Percentiles rank a stretch among this genome's conserved stretches.
These are phyloP conservation scores for Choreutis nemorana DNA, from an alignment of 2,888 invertebrate species.

Conservation along the genomic window DNA sequence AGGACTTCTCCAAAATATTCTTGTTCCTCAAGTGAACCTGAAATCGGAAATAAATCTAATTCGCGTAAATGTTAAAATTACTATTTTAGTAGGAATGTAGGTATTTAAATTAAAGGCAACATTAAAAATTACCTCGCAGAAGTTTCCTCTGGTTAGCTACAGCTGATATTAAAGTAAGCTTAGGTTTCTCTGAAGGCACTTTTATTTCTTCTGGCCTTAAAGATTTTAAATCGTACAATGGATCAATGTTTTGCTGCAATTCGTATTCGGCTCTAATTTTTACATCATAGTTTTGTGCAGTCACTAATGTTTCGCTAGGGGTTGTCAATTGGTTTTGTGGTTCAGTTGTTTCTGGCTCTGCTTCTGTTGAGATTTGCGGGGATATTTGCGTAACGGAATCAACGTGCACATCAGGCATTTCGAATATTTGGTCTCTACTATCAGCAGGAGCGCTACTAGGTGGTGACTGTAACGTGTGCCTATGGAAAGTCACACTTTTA, in stretches of 20 bases:
- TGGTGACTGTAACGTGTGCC: slow-evolving; percentile 84
- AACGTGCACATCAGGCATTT: slow-evolving; percentile 32
- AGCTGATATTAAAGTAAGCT: slow-evolving; percentile 62
- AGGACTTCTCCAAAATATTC: slow-evolving; percentile 84
- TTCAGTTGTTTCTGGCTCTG: slow-evolving; percentile 17
- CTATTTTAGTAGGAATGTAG: too few relatives aligned
- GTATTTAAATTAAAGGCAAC: too few relatives aligned
- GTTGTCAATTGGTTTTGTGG: slow-evolving; percentile 22
- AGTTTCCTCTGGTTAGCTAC: slow-evolving; percentile 68
- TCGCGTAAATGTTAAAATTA: too few relatives aligned
- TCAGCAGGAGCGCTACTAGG: slow-evolving; percentile 63
- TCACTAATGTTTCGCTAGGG: slow-evolving; percentile 17
- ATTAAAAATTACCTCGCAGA: slow-evolving; percentile 50
- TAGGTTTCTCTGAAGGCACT: slow-evolving; percentile 64
- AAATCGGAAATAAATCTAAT: slow-evolving; percentile 19
- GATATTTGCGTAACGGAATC: slow-evolving; percentile 19
- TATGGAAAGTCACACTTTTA: slow-evolving; percentile 89
- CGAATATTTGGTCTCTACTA: slow-evolving; percentile 33
- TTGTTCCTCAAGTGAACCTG: slow-evolving; percentile 76
- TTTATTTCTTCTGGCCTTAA: slow-evolving; percentile 60
- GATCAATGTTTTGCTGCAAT: slow-evolving; percentile 32
- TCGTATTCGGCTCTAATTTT: slow-evolving; percentile 36
- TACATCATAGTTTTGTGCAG: slow-evolving; percentile 21
- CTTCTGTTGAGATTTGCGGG: slow-evolving; percentile 16
- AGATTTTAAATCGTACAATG: slow-evolving; percentile 40